Evolutionary conservation across 2,888 invertebrate genomes (phyloP).

Genomic region (Tricholauxania praeusta): DNA sequence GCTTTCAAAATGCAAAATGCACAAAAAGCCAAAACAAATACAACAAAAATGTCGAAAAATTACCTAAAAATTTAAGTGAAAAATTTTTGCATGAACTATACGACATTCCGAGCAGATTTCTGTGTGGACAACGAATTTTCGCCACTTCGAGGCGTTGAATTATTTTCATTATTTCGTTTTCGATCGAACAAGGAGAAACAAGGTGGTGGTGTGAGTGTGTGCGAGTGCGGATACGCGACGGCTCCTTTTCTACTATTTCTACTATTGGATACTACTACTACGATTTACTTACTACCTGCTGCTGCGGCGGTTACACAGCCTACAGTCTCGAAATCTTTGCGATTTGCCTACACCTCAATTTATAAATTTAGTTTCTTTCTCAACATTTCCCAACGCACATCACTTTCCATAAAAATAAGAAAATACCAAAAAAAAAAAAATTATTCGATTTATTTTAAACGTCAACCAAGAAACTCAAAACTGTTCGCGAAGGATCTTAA

Average conservation of each 20-base stretch:
- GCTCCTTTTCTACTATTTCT: constrained; percentile 32
- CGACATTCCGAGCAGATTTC: constrained; percentile 15
- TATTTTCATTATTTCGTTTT: constrained; percentile 52
- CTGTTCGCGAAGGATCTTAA: constrained; percentile 28
- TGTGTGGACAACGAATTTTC: constrained; percentile 39
- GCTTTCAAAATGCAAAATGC: background rate
- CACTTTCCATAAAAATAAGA: constrained; percentile 3
- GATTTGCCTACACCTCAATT: constrained; percentile 1
- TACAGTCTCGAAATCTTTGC: background rate
- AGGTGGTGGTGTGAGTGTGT: constrained; percentile 52
- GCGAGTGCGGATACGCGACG: constrained; percentile 46
- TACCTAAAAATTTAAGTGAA: constrained; percentile 13
- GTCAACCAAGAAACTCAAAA: too few species aligned
- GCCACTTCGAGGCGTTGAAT: constrained; percentile 40
- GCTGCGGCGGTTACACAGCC: background rate
- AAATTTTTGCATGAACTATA: constrained; percentile 11
- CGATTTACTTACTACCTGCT: background rate
- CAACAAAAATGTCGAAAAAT: background rate
- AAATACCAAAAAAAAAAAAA: too few species aligned
- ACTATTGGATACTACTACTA: background rate
- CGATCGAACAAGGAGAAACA: constrained; percentile 52
- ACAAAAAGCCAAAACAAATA: too few species aligned
- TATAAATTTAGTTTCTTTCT: constrained; percentile 46
- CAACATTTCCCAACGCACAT: constrained; percentile 47
- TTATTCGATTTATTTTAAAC: too few species aligned